Evolutionary conservation across 2,888 invertebrate species (phyloP).

Genomic region (Lottia scabra): DNA sequence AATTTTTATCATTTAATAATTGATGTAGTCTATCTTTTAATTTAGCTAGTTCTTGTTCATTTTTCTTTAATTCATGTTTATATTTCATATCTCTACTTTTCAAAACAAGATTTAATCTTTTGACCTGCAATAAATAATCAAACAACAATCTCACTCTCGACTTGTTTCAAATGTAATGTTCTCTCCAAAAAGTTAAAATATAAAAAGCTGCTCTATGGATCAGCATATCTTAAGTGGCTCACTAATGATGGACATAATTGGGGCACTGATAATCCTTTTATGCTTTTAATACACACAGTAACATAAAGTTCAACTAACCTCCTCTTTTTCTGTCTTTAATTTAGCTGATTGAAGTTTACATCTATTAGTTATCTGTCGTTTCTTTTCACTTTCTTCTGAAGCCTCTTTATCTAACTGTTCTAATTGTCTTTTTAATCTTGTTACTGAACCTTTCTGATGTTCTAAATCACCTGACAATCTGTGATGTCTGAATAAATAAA

Average conservation of each 20-base stretch:
- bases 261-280: no score
- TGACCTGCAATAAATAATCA: slow-evolving; percentile 44
- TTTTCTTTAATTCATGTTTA: slow-evolving; percentile 66
- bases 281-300: no score
- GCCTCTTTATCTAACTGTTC: slow-evolving; percentile 48
- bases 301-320: no score
- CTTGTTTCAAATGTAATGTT: no score
- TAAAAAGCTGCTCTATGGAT: no score
- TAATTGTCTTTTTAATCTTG: slow-evolving; percentile 44
- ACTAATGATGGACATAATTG: no score
- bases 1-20: slow-evolving; percentile 60
- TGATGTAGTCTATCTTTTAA: slow-evolving; percentile 64
- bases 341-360: slow-evolving; percentile 46
- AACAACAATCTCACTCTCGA: no score
- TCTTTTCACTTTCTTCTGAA: slow-evolving; percentile 55
- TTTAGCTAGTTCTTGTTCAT: slow-evolving; percentile 58
- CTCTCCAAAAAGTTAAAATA: no score
- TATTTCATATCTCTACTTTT: slow-evolving; percentile 60
- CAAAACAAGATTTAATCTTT: slow-evolving; percentile 54
- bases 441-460: slow-evolving; percentile 47
- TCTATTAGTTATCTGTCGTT: slow-evolving; percentile 54
- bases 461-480: slow-evolving; percentile 49
- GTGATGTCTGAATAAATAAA: slow-evolving; percentile 42
- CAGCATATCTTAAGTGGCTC: no score
- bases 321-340: slow-evolving; percentile 62